These are phyloP conservation scores for Meloidogyne exigua DNA, from an alignment of 1,140 invertebrate species.

Conservation along the genomic window DNA sequence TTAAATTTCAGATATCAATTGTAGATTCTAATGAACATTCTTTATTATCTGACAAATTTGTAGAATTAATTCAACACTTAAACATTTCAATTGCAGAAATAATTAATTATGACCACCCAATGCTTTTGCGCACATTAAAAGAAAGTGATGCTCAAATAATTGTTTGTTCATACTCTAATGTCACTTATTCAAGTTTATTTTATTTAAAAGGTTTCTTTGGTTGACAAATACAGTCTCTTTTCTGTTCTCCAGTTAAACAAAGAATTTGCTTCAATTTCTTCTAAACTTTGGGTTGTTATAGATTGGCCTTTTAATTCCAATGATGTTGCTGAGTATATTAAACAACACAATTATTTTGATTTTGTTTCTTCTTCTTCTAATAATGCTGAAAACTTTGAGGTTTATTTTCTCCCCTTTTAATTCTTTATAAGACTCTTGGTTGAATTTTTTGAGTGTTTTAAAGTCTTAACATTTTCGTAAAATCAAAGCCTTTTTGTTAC, in stretches of 20 bases:
- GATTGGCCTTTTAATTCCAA: not conserved
- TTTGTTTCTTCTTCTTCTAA: not conserved
- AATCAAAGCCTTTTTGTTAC: not conserved
- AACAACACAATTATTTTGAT: not conserved
- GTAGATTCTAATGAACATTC: constrained; percentile 44
- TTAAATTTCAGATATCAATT: constrained; percentile 31
- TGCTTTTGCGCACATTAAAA: constrained; percentile 34
- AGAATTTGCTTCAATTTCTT: not conserved
- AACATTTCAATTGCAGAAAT: constrained; percentile 50
- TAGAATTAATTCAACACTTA: constrained; percentile 31
- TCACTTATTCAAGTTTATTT: not conserved
- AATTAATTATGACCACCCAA: constrained; percentile 44
- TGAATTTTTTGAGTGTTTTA: no score
- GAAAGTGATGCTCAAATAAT: constrained; percentile 48
- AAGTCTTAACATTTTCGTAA: no score
- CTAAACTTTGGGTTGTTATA: not conserved
- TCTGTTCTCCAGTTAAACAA: not conserved
- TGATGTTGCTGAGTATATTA: not conserved
- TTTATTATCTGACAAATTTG: constrained; percentile 26
- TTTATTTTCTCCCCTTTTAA: no score
- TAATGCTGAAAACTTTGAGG: not conserved
- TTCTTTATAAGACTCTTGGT: no score
- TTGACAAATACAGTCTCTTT: not conserved
- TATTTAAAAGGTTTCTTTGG: no score
- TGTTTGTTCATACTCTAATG: constrained; percentile 6